Percentiles rank a stretch among this genome's conserved stretches.
These are phyloP conservation scores for Oryzias melastigma DNA, from an alignment of 2,113 vertebrate species.

Conservation along the genomic window DNA sequence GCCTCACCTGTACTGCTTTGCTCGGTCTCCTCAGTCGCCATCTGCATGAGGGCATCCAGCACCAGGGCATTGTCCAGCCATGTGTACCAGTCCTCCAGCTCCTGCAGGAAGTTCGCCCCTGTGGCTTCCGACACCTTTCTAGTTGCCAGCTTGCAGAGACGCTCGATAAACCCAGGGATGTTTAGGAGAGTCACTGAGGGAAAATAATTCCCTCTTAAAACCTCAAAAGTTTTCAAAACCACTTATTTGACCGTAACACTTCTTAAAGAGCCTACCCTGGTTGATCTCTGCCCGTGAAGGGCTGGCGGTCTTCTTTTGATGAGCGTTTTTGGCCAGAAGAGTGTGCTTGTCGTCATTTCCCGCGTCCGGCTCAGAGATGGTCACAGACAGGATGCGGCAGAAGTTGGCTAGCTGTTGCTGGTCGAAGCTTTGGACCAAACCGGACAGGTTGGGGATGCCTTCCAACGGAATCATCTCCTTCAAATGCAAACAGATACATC, in stretches of 20 bases:
- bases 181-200: slow-evolving; percentile 88
- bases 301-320: slow-evolving; percentile 88
- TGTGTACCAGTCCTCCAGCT: slow-evolving; percentile 97
- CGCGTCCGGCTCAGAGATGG: slow-evolving; percentile 94
- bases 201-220: neutral
- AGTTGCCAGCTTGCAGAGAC: slow-evolving; percentile 93
- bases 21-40: slow-evolving; percentile 93
- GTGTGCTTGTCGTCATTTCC: slow-evolving; percentile 98
- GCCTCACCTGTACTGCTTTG: slow-evolving; percentile 90
- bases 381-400: slow-evolving; percentile 96
- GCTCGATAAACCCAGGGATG: slow-evolving; percentile 96
- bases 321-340: slow-evolving; percentile 93
- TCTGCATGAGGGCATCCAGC: slow-evolving; percentile 95
- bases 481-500: neutral
- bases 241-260: neutral
- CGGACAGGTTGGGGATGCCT: slow-evolving; percentile 90
- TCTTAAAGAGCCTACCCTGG: slow-evolving; percentile 80
- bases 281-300: slow-evolving; percentile 94
- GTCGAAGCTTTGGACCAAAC: slow-evolving; percentile 95
- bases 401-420: slow-evolving; percentile 99
- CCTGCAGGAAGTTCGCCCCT: slow-evolving; percentile 91
- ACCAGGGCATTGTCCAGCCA: slow-evolving; percentile 97
- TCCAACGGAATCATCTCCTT: slow-evolving; percentile 98
- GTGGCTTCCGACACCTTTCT: slow-evolving; percentile 93
- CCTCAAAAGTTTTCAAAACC: neutral